Evolutionary conservation across 1,140 invertebrate genomes (phyloP), one percentile per base, ranked within the genome.

Genomic region (Platyscapa corneri): DNA sequence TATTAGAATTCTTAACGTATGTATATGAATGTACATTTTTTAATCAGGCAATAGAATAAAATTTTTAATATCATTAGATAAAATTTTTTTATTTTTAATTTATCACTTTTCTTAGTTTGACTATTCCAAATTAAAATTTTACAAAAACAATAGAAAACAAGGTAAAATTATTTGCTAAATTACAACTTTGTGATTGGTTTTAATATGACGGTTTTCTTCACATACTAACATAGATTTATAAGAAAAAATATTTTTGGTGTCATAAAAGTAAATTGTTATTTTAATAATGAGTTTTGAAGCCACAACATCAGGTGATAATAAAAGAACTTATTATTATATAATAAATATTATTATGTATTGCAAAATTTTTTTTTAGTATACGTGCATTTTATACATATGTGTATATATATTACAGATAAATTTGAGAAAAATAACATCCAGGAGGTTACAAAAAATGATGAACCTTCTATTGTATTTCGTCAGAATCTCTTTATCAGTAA

Each of bases 381-480:
- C 37, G 18, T 34, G 46, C 23, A 82, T 82, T 20, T 60, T 75
- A 30, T 70, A 16, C 18, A 20, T 16, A 34, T 67, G 16, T 34
- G 16, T 46, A n/a, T n/a, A n/a, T 30, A 65, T 64, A n/a, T n/a
- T 14, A 23, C 34, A 83, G 70, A 83, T 75, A 83, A 83, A 8
- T 37, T 37, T 18, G 46, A 75, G 23, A 30, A 12, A 64, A 70
- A 37, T 39, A 37, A 70, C 10, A 70, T 34, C 23, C 6, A 67
- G 12, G 65, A 16, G 27, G 27, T 23, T 34, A 37, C 1, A 16
- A 14, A 67, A 67, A 39, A 70, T 70, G 32, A 30, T 20, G 14
- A 18, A 37, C 5, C 18, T 37, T 60, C 56, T 27, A 60, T 60
- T 27, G 56, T 27, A 60, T 23, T 60, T 60, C 56, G 56, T 23